Evolutionary conservation across 2,113 vertebrate species (phyloP).

Genomic region (Eptesicus fuscus): DNA sequence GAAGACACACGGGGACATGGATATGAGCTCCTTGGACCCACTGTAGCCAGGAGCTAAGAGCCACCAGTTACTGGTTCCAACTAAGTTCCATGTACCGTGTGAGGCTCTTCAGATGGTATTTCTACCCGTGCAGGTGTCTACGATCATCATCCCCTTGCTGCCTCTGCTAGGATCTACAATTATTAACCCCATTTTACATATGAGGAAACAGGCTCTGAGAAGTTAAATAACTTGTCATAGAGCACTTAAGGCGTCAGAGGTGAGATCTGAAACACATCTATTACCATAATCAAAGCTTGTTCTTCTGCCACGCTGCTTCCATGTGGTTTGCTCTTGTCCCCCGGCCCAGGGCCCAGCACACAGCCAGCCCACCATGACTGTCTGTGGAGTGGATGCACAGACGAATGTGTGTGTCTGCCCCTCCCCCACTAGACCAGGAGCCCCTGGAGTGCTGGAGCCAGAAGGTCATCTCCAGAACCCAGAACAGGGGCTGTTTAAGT

Average conservation of each 20-base stretch:
- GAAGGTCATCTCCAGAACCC: background rate
- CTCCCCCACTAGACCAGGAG: background rate
- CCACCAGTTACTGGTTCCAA: background rate
- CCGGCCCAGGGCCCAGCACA: background rate
- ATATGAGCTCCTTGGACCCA: background rate
- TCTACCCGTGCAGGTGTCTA: background rate
- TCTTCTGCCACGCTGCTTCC: background rate
- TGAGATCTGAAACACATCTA: background rate
- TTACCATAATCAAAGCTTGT: background rate
- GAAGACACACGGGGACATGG: background rate
- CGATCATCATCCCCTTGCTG: background rate
- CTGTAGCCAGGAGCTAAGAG: background rate
- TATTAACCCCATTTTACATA: background rate
- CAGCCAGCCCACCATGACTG: background rate
- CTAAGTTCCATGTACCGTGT: background rate
- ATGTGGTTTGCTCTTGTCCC: rapidly evolving
- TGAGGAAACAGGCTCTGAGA: background rate
- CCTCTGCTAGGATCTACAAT: background rate
- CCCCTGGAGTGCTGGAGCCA: background rate
- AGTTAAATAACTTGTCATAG: background rate
- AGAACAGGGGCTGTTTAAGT: background rate
- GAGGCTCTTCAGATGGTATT: background rate
- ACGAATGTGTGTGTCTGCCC: background rate
- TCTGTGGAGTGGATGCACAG: no score
- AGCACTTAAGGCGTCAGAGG: background rate